A percentile compares a stretch with the other conserved stretches of the same genome.
These are phyloP conservation scores for Trichopria drosophilae DNA, from an alignment of 2,888 invertebrate species.

Conservation along the genomic window DNA sequence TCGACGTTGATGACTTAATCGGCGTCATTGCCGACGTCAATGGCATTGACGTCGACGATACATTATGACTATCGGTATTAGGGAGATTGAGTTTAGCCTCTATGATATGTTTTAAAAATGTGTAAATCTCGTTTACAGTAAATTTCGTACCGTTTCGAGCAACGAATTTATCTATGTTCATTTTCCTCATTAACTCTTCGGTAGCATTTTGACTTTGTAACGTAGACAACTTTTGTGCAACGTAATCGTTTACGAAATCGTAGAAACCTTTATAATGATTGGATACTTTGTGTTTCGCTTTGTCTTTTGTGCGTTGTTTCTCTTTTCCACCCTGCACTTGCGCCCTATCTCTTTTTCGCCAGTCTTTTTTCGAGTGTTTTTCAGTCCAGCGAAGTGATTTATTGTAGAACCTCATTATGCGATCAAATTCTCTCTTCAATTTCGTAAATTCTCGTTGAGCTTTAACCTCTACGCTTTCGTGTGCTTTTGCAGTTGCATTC, in stretches of 20 bases:
- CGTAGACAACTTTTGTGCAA: slow-evolving; percentile 49
- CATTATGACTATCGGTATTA: slow-evolving; percentile 28
- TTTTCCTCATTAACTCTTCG: slow-evolving; percentile 49
- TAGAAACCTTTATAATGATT: slow-evolving; percentile 55
- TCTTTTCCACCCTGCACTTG: slow-evolving; percentile 40
- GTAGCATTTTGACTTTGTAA: slow-evolving; percentile 50
- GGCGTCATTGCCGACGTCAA: neutral
- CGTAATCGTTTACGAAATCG: slow-evolving; percentile 54
- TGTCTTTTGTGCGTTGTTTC: slow-evolving; percentile 47
- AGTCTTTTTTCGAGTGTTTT: slow-evolving; percentile 50
- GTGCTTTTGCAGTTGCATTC: slow-evolving; percentile 42
- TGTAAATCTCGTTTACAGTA: slow-evolving; percentile 55
- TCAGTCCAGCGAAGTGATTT: slow-evolving; percentile 55
- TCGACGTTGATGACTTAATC: neutral
- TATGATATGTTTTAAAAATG: slow-evolving; percentile 59
- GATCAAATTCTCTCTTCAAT: slow-evolving; percentile 53
- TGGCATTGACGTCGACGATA: slow-evolving; percentile 25
- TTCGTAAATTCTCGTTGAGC: slow-evolving; percentile 53
- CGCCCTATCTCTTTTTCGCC: slow-evolving; percentile 43
- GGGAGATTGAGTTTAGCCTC: slow-evolving; percentile 51
- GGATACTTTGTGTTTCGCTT: slow-evolving; percentile 47
- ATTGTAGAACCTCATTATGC: slow-evolving; percentile 54
- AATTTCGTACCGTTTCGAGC: slow-evolving; percentile 53
- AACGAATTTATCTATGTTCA: slow-evolving; percentile 53
- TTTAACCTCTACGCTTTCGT: slow-evolving; percentile 46